Evolutionary conservation across 2,888 invertebrate species (phyloP), one percentile per base, ranked within the genome.

Genomic region (Glaucopsyche alexis): DNA sequence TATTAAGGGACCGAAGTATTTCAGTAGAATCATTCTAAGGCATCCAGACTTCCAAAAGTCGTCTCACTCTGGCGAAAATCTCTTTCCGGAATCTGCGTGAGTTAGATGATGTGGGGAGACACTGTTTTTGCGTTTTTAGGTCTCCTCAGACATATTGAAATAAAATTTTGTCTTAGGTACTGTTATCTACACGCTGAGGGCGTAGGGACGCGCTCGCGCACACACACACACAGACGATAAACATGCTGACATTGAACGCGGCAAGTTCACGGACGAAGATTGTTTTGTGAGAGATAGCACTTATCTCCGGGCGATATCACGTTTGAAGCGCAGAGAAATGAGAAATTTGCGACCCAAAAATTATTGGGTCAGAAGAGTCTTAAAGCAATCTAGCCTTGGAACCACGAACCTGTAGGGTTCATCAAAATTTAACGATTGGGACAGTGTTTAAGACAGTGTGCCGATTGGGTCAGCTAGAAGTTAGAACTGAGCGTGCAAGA

Each of bases 191-290:
- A 42, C 7, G 47, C 11, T 4, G 9, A 47, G 29, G 60, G 60
- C 67, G 40, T 16, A 67, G 42, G 45, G 42, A 45, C 45, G 16
- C 45, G 45, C 11, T 9, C 16, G 8, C 19, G 16, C 42, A 2
- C 16, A 9, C 19, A 16, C 6, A 42, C 45, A 67, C 42, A 16
- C 65, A 14, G 29, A 9, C 66, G 67, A 67, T 67, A 67, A 67
- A 42, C 40, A 7, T 0, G 67, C 67, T 67, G 67, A 67, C 67
- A 67, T 67, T 67, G 67, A 67, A 42, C 45, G 67, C n/a, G 67
- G 16, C 67, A 67, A 67, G 67, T 67, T 67, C 67, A 67, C 67
- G 67, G 67, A 45, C 67, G 67, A 40, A 40, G 42, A 40, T 60
- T 67, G 67, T 67, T 67, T 67, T 67, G 67, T 19, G 66, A 19